Evolutionary conservation across 2,113 vertebrate genomes (phyloP).

Genomic region (Cebus imitator): DNA sequence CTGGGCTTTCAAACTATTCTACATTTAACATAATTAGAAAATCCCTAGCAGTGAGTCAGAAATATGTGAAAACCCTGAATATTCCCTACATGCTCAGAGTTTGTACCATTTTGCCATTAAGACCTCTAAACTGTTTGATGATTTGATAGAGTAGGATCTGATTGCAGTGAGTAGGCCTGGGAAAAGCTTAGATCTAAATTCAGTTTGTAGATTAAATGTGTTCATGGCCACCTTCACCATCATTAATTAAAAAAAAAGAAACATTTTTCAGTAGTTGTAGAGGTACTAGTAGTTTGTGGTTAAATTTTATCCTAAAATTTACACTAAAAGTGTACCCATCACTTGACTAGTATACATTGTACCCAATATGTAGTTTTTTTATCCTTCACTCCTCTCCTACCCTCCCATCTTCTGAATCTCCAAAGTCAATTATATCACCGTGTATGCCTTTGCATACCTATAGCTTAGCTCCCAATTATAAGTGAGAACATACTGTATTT

Average conservation of each 20-base stretch:
- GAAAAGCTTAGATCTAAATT: not conserved
- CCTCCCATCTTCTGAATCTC: too few relatives aligned
- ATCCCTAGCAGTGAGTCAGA: not conserved
- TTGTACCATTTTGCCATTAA: not conserved
- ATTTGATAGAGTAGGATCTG: not conserved
- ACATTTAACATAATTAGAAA: not conserved
- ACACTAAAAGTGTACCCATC: too few relatives aligned
- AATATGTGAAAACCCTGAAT: not conserved
- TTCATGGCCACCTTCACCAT: not conserved
- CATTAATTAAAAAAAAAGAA: not conserved
- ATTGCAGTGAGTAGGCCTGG: fast-evolving
- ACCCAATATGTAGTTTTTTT: too few relatives aligned
- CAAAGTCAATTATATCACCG: too few relatives aligned
- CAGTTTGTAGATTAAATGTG: not conserved
- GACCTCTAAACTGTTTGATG: not conserved
- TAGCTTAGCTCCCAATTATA: too few relatives aligned
- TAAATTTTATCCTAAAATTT: too few relatives aligned
- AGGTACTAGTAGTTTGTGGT: too few relatives aligned
- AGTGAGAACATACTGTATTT: too few relatives aligned
- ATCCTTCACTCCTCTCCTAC: too few relatives aligned
- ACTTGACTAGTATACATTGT: too few relatives aligned
- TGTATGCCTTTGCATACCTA: too few relatives aligned
- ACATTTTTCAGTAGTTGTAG: too few relatives aligned
- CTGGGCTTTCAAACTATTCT: not conserved
- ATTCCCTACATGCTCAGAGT: not conserved